These are phyloP conservation scores for Drosophila sucinea DNA, from an alignment of 1,140 invertebrate species.

Conservation along the genomic window DNA sequence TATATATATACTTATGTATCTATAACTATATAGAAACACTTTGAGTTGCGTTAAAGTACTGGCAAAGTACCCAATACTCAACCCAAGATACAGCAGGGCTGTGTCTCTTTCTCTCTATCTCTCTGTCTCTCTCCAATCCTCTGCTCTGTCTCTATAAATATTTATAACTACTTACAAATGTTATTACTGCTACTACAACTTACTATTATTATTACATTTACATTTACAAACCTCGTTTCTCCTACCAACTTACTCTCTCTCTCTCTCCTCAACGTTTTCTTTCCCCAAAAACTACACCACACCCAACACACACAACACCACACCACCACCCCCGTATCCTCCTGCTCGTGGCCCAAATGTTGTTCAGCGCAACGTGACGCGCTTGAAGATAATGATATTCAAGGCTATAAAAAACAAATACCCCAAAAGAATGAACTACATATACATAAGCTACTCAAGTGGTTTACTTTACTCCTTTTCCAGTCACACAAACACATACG, in stretches of 20 bases:
- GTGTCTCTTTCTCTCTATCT: constrained; percentile 1
- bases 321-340: too few species aligned
- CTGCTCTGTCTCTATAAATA: constrained; percentile 50
- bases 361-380: constrained; percentile 42
- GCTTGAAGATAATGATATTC: constrained; percentile 59
- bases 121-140: neutral
- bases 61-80: constrained; percentile 63
- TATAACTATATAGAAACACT: constrained; percentile 29
- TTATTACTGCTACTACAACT: constrained; percentile 50
- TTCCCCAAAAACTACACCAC: too few species aligned
- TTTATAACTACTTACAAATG: constrained; percentile 65
- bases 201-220: constrained; percentile 56
- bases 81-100: constrained; percentile 23
- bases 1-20: constrained; percentile 47
- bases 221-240: constrained; percentile 38
- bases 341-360: neutral
- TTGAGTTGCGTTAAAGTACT: constrained; percentile 59
- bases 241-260: neutral
- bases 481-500: constrained; percentile 14
- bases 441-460: constrained; percentile 38
- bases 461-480: constrained; percentile 39
- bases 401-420: constrained; percentile 55
- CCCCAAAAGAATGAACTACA: constrained; percentile 3
- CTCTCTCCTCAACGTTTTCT: too few species aligned
- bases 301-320: too few species aligned